Base-by-base conservation (phyloP, 2,797 vertebrate genomes). In the Lithobates pipiens region DNA sequence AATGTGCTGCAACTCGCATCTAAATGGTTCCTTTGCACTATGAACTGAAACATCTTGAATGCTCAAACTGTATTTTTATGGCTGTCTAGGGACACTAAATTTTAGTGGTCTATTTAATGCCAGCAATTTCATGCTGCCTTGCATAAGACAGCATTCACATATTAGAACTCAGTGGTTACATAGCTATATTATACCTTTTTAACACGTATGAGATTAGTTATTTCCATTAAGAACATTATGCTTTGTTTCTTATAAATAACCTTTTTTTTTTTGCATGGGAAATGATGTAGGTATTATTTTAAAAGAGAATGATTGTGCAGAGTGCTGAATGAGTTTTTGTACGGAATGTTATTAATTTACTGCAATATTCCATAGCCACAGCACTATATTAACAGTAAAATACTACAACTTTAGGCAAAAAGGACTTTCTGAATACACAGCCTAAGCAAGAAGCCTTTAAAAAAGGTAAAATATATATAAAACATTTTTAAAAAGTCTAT, bases 61-160 rank as follows among this genome's bases (percentile, higher is more conserved):
- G 95, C 93, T 93, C 92, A 95, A 95, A 94, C 94, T 95, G 95
- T 95, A 93, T 93, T 95, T 95, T 95, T 95, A 95, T 91, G 94
- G 94, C 93, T 92, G 92, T 90, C 91, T 0, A 89, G 95, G 94
- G 95, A 95, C 93, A 91, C 91, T 94, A 93, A 94, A 95, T 94
- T 95, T 95, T 95, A 95, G 95, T 95, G 93, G 94, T 95, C 94
- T 95, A 95, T 95, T 95, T 95, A 95, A 95, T 94, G 93, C 94
- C 94, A 95, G 94, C 93, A 94, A 95, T 95, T 95, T 95, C 93
- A 95, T 93, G 93, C 94, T 94, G 94, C 94, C 94, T 92, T 94
- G 92, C 91, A 95, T 95, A 95, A 94, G 94, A 95, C 94, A 94
- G 92, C 93, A 95, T 95, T 95, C 94, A 95, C 92, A 88, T 94